Percentiles rank a stretch among this genome's conserved stretches.
Evolutionary conservation across 1,140 invertebrate species (phyloP).

Genomic region (Panulirus ornatus): DNA sequence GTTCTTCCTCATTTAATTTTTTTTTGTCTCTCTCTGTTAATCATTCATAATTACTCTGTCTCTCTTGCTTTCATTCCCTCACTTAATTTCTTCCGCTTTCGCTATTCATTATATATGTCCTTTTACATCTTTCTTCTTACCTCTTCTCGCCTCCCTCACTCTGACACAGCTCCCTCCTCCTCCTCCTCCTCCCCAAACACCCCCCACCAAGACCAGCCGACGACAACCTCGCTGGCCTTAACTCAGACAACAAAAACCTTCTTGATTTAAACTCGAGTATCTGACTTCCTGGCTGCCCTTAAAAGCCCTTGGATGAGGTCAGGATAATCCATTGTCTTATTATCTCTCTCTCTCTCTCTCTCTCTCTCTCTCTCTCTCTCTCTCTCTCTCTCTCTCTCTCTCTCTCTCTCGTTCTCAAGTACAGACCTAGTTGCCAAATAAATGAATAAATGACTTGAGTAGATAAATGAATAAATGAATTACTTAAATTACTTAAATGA

Average conservation of each 20-base stretch:
- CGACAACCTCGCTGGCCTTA: background rate
- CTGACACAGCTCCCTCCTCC: too few relatives aligned
- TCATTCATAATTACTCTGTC: background rate
- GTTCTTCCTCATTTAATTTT: background rate
- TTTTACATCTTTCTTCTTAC: background rate
- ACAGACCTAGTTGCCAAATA: too few relatives aligned
- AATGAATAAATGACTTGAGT: too few relatives aligned
- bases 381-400: too few relatives aligned
- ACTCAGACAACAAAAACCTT: background rate
- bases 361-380: too few relatives aligned
- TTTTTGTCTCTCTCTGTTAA: background rate
- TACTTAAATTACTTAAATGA: too few relatives aligned
- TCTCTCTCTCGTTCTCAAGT: too few relatives aligned
- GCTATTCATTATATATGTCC: background rate
- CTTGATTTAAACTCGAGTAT: background rate
- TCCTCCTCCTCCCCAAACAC: background rate
- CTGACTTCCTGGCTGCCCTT: background rate
- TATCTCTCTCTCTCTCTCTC: too few relatives aligned
- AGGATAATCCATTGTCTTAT: background rate
- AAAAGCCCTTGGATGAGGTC: background rate
- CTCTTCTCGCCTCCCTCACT: background rate
- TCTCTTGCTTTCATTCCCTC: background rate
- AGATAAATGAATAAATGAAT: too few relatives aligned
- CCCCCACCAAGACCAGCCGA: background rate
- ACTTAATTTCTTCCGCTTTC: background rate